Evolutionary conservation across 2,888 invertebrate species (phyloP), one percentile per base, ranked within the genome.

Genomic region (Strigamia transsilvanica): DNA sequence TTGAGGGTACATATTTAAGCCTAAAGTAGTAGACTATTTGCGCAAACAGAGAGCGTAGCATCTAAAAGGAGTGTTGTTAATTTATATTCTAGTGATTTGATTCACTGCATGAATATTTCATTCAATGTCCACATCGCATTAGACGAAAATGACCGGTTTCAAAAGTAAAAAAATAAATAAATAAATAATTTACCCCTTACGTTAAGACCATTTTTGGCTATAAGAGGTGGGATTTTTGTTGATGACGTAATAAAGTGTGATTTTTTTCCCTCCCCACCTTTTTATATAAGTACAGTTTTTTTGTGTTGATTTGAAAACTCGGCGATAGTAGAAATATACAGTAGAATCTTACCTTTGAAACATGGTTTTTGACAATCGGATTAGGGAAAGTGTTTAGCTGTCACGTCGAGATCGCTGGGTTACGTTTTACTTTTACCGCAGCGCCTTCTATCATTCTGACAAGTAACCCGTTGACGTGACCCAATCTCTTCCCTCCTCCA

Each of bases 401-500:
- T 73, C 73, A 23, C 73, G 73, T 32, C 27, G 56, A 4, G 73
- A 73, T 32, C 27, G 27, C 27, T 73, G 73, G 56, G 73, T 73
- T 73, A n/a, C 32, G 73, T 73, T 73, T 73, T 15, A 27, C 21
- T 27, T 32, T 73, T 73, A 73, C 73, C 23, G 10, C 73, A 73
- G 73, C 73, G 73, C 73, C 73, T 73, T 73, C 73, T 73, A 73
- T 73, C 73, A 73, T 32, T 73, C 27, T 73, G 73, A 73, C 73
- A 73, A 73, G 27, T 73, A 73, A 73, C 73, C 73, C 73, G 73
- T 73, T 73, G 73, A 73, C 27, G 32, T 73, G 73, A 73, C 73
- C 73, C 15, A 73, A 73, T 73, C 73, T 73, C 73, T 32, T n/a
- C n/a, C 32, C 15, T 73, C 32, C 73, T 73, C 32, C 23, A 73